Conservation (phyloP, 2,797 vertebrate genomes). For the Cephalopachus bancanus region DNA sequence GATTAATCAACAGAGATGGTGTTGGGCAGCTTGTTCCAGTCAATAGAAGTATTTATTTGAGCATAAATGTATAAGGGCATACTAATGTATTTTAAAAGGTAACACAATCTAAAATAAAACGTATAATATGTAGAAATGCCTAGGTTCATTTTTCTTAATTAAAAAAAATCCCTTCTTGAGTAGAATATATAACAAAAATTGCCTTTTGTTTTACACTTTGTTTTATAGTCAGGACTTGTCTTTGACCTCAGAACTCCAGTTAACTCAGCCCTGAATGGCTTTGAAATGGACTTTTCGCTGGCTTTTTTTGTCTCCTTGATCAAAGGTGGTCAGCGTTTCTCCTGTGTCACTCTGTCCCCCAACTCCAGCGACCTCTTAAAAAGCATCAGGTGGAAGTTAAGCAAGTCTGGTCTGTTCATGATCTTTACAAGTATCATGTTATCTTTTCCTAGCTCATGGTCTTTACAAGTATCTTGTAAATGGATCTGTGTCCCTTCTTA, state of each 20-base stretch:
- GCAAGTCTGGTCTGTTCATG: neutral
- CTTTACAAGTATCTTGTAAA: neutral
- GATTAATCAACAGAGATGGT: neutral
- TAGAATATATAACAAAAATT: conserved; percentile 2
- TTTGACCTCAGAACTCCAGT: conserved; percentile 6
- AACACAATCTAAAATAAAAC: conserved; percentile 13
- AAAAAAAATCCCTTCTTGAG: neutral
- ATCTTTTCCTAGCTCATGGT: neutral
- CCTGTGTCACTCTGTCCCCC: neutral
- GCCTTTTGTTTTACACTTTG: neutral
- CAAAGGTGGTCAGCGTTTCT: neutral
- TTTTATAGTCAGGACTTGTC: neutral
- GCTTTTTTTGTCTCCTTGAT: neutral
- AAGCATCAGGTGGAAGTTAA: neutral
- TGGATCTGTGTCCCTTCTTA: neutral
- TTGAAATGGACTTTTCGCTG: conserved; percentile 6
- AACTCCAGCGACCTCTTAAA: neutral
- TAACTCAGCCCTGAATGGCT: neutral
- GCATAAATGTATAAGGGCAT: neutral
- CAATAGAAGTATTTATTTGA: conserved; percentile 26
- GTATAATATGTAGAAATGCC: neutral
- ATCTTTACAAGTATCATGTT: neutral
- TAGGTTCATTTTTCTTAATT: neutral
- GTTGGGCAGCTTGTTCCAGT: neutral
- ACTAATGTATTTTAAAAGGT: neutral